Percentiles rank a stretch among this genome's conserved stretches.
Evolutionary conservation across 2,113 vertebrate genomes (phyloP).

Genomic region (Ictalurus furcatus): DNA sequence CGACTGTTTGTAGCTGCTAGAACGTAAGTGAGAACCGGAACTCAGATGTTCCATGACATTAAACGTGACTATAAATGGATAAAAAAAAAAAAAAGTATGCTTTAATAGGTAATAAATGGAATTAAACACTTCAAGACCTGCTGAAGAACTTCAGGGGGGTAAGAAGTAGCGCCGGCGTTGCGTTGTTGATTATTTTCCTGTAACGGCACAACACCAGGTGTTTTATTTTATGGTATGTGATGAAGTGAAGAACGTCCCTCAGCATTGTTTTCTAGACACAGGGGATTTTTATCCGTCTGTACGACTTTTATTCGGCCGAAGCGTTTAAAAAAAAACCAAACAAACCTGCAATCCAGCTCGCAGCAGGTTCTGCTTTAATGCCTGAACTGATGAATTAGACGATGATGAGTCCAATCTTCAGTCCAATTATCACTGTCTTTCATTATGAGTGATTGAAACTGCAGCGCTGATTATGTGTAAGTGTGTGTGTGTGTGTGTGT

Average conservation of each 20-base stretch:
- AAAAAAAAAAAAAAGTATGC: too few relatives aligned
- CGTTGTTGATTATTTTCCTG: neutral
- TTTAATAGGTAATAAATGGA: neutral
- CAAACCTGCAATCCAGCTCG: too few relatives aligned
- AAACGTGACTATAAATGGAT: too few relatives aligned
- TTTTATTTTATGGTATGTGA: neutral
- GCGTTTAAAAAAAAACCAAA: too few relatives aligned
- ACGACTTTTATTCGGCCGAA: neutral
- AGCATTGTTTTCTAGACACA: neutral
- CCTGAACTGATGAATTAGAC: neutral
- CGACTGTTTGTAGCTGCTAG: neutral
- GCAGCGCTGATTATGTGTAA: neutral
- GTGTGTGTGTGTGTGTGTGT: conserved; percentile 4
- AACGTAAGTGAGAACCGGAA: too few relatives aligned
- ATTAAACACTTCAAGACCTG: neutral
- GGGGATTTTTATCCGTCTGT: neutral
- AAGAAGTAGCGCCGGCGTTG: neutral
- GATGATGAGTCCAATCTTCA: neutral
- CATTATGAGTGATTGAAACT: neutral
- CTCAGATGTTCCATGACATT: too few relatives aligned
- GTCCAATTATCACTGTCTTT: neutral
- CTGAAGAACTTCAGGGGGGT: neutral
- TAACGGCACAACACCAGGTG: neutral
- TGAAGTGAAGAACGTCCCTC: neutral
- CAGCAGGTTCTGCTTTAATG: neutral